These are phyloP conservation scores for Crocuta crocuta DNA, from an alignment of 2,113 vertebrate species.

Conservation along the genomic window DNA sequence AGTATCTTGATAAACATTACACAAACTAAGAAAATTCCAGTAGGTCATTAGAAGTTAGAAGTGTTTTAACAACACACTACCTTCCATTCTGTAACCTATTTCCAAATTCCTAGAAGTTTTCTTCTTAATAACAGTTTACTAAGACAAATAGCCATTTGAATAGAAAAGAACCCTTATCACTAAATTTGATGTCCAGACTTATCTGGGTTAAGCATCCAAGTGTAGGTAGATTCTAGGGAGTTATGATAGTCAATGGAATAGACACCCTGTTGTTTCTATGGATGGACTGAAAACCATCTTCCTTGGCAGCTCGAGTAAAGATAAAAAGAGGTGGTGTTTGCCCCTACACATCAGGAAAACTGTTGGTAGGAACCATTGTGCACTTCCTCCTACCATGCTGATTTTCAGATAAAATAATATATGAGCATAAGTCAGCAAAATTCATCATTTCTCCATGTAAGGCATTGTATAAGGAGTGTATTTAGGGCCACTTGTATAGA, in stretches of 20 bases:
- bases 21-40: constrained; percentile 33
- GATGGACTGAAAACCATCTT: not conserved
- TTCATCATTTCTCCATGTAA: not conserved
- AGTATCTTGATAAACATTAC: not conserved
- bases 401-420: constrained; percentile 1
- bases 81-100: not conserved
- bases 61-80: not conserved
- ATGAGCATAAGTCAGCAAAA: not conserved
- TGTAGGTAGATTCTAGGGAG: not conserved
- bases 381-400: not conserved
- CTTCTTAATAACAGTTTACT: not conserved
- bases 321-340: not conserved
- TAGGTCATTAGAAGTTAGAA: constrained; percentile 27
- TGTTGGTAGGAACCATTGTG: not conserved
- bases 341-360: not conserved
- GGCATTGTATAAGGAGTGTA: not conserved
- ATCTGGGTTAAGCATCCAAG: not conserved
- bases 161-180: not conserved
- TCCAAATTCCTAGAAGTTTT: not conserved
- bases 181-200: not conserved
- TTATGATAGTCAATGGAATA: not conserved
- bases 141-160: not conserved
- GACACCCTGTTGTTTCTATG: not conserved
- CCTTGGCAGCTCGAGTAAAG: not conserved
- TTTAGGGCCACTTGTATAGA: not conserved